A percentile compares a stretch with the other conserved stretches of the same genome.
Conservation (phyloP, 2,113 vertebrate species). For the Ceyx margarethae region DNA sequence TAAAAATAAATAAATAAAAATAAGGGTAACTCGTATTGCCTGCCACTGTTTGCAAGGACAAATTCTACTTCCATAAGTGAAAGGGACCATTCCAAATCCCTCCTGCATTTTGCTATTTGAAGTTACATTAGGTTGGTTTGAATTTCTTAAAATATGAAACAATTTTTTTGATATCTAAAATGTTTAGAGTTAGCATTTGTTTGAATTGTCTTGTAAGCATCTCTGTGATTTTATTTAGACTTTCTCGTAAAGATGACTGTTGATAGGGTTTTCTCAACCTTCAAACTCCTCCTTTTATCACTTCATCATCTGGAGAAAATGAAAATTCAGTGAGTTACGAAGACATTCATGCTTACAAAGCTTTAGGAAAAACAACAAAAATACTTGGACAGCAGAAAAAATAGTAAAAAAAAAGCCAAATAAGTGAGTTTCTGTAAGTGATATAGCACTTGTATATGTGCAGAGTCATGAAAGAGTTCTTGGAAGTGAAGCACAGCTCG, state of each 20-base stretch:
- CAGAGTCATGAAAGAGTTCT: neutral
- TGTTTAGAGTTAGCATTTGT: neutral
- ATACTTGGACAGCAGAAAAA: neutral
- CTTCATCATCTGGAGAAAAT: neutral
- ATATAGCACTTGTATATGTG: neutral
- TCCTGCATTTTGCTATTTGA: neutral
- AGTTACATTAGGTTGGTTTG: neutral
- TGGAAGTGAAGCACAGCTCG: neutral
- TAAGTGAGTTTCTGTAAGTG: neutral
- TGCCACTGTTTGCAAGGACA: neutral
- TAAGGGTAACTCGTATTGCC: neutral
- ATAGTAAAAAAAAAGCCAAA: fast-evolving
- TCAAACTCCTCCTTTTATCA: neutral
- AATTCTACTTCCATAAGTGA: neutral
- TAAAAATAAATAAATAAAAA: neutral
- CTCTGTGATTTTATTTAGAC: neutral
- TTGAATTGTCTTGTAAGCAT: neutral
- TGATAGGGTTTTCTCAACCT: neutral
- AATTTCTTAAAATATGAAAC: neutral
- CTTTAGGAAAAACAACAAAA: neutral
- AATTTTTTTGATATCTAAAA: neutral
- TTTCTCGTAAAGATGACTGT: neutral
- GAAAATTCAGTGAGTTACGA: neutral
- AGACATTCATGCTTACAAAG: neutral
- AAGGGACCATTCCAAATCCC: neutral